Conservation (phyloP, 2,113 vertebrate genomes). For the Bujurquina vittata region DNA sequence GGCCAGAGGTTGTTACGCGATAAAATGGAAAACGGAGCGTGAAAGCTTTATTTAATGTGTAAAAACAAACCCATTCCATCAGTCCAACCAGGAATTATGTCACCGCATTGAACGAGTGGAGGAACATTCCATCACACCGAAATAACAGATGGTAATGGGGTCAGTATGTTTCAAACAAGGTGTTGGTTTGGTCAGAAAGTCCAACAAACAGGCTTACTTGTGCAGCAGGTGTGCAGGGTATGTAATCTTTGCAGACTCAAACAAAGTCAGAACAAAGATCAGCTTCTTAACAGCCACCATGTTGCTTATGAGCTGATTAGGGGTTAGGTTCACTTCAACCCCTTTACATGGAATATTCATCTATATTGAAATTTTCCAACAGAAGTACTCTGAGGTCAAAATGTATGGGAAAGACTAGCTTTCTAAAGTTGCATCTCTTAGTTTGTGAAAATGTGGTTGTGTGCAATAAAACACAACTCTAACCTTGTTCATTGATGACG, state of each 20-base stretch:
- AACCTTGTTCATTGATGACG: background rate
- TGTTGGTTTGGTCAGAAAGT: background rate
- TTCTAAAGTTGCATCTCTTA: background rate
- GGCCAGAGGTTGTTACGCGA: background rate
- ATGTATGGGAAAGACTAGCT: background rate
- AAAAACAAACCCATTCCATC: conserved; percentile 15
- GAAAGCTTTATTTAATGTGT: conserved; percentile 21
- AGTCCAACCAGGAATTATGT: background rate
- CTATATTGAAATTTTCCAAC: background rate
- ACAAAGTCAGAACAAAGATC: background rate
- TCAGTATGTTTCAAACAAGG: background rate
- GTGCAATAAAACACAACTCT: no score
- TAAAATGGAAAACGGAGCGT: conserved; percentile 32
- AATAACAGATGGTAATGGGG: background rate
- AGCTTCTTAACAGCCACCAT: background rate
- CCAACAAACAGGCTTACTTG: background rate
- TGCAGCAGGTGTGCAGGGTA: background rate
- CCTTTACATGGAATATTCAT: background rate
- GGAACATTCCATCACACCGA: background rate
- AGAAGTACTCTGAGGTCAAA: background rate
- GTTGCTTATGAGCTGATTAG: background rate
- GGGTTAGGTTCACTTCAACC: background rate
- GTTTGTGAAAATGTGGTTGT: background rate
- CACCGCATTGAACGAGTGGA: background rate
- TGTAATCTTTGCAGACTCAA: background rate